Conservation (phyloP, 1,140 invertebrate species). For the Archivesica marissinica region DNA sequence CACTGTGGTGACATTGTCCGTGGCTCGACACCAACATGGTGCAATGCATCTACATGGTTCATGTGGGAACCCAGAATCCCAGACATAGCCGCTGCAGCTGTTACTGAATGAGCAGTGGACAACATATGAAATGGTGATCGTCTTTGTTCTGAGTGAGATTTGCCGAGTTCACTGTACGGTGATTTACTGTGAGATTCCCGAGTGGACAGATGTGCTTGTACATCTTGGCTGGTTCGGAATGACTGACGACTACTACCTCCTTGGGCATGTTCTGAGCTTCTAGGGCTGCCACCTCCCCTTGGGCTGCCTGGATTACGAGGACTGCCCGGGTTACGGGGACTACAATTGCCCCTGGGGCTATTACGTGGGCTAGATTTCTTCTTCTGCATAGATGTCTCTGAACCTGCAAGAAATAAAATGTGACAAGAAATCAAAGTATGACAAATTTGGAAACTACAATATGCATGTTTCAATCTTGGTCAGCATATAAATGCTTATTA, state of each 20-base stretch:
- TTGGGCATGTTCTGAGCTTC: conserved; percentile 12
- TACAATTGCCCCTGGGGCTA: conserved; percentile 52
- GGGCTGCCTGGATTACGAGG: conserved; percentile 44
- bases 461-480: no score
- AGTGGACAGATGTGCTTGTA: conserved; percentile 25
- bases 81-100: background rate
- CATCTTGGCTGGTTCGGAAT: conserved; percentile 45
- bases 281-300: conserved; percentile 27
- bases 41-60: conserved; percentile 25
- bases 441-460: no score
- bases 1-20: conserved; percentile 52
- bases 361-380: conserved; percentile 63
- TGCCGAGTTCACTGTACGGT: conserved; percentile 19
- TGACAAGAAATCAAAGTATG: no score
- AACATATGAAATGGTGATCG: conserved; percentile 52
- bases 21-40: conserved; percentile 2
- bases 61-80: conserved; percentile 9
- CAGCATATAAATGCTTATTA: no score
- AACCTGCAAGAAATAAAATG: no score
- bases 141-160: conserved; percentile 54
- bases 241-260: conserved; percentile 3
- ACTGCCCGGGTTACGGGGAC: conserved; percentile 56
- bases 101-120: background rate
- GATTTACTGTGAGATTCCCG: conserved; percentile 54
- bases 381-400: conserved; percentile 58